Base-by-base conservation (phyloP, 2,113 vertebrate genomes). In the Megaceryle torquata region DNA sequence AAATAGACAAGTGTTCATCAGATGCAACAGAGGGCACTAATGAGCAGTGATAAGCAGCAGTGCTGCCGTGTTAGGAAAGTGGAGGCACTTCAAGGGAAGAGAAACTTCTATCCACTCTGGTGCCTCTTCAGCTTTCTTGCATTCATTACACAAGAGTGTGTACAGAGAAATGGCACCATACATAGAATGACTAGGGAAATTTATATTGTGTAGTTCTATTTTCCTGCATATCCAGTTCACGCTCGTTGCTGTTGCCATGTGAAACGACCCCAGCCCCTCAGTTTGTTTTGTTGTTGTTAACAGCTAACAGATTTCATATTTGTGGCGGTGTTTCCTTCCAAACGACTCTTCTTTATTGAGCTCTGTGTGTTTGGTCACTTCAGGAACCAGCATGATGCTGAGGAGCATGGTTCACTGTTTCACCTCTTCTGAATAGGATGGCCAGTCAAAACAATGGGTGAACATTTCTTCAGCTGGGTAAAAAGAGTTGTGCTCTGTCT, bases 21-120 rank as follows among this genome's bases (percentile, higher is more conserved):
- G 95, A 95, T 54, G 64, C 90, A 14, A 71, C 94, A 39, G 97
- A 97, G 91, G 97, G 97, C 37, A 85, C 95, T 64, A 92, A 95
- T 19, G 98, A 98, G 93, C 98, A 97, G 93, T 95, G 93, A 95
- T 43, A 15, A 74, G 54, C 60, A 56, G 83, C 43, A 74, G 43
- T 37, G 53, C 89, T 74, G 48, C 76, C 50, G 21, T 20, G 9
- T 65, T 89, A 29, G 65, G 25, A 56, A 79, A 19, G 48, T 26
- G 65, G 76, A 95, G 80, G 63, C 86, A 57, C 10, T 29, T 81
- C 46, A 48, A 56, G 67, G 79, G 81, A 87, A 84, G 79, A 92
- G 84, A 74, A 88, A 88, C 85, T 92, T 68, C 13, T 22, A 56
- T 7, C 59, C 68, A 43, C 48, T 26, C 57, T 18, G 65, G 56